Evolutionary conservation across 2,888 invertebrate species (phyloP).

Genomic region (Atrina japonica): DNA sequence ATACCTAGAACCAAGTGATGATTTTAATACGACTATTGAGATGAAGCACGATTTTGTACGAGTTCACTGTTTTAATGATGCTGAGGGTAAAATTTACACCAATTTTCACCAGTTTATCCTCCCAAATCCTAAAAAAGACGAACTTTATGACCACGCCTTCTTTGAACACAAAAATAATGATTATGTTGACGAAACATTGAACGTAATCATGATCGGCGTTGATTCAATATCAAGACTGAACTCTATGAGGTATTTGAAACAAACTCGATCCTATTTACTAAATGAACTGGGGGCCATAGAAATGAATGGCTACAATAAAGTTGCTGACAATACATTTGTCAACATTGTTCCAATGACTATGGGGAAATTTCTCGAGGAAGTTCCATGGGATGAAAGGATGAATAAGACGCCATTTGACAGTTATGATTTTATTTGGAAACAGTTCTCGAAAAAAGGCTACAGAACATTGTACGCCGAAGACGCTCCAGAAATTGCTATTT

Average conservation of each 20-base stretch:
- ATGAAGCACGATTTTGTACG: slow-evolving; percentile 66
- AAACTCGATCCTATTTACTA: slow-evolving; percentile 83
- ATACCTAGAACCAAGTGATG: slow-evolving; percentile 22
- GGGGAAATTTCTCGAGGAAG: slow-evolving; percentile 59
- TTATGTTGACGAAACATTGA: slow-evolving; percentile 80
- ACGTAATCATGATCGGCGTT: slow-evolving; percentile 89
- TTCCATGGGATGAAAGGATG: slow-evolving; percentile 58
- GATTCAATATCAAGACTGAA: slow-evolving; percentile 93
- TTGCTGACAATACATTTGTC: slow-evolving; percentile 93
- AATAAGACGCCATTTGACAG: slow-evolving; percentile 58
- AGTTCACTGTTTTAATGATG: slow-evolving; percentile 63
- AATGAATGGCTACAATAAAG: slow-evolving; percentile 93
- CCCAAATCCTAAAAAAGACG: slow-evolving; percentile 91
- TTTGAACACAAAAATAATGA: slow-evolving; percentile 20
- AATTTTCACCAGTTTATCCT: slow-evolving; percentile 86
- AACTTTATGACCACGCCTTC: slow-evolving; percentile 83
- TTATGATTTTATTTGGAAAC: slow-evolving; percentile 91
- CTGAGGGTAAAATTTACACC: slow-evolving; percentile 60
- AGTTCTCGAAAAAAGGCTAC: slow-evolving; percentile 88
- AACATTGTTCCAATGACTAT: slow-evolving; percentile 90
- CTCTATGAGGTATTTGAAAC: slow-evolving; percentile 91
- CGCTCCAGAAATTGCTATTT: slow-evolving; percentile 88
- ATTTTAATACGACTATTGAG: slow-evolving; percentile 20
- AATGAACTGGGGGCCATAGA: slow-evolving; percentile 87
- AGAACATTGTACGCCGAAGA: slow-evolving; percentile 92